Evolutionary conservation across 1,140 invertebrate species (phyloP), one percentile per base, ranked within the genome.

Genomic region (Ceratina calcarata): DNA sequence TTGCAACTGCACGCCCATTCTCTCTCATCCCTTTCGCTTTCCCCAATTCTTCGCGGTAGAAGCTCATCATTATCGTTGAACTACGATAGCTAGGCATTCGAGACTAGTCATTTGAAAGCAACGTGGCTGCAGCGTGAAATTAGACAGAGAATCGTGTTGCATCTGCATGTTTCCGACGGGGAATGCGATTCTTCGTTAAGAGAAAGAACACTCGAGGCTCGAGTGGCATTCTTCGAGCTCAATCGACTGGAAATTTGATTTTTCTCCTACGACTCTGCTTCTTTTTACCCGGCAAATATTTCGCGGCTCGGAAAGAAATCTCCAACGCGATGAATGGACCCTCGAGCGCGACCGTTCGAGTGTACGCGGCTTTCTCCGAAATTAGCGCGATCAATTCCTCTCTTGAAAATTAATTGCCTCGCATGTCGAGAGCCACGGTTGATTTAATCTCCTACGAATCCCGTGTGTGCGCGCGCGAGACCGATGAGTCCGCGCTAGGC

Each of bases 321-420:
- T 58, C 18, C 66, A n/a, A 8, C 16, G n/a, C 58, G 70, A 84
- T 57, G 82, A 75, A 83, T 79, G 70, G 75, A 45, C 81, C 69
- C 82, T 83, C 68, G 57, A 70, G 37, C 22, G 67, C 58, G 51
- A 27, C 45, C 71, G 37, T 45, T 68, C 64, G 78, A 76, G 57
- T 27, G 66, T 45, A 10, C 67, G 49, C 62, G 69, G 27, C 69
- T 60, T 57, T 77, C 64, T 68, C 53, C 73, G 74, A 84, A 84
- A 85, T 81, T 85, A 66, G 78, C 22, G 49, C 78, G 78, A 85
- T 85, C 84, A 84, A 85, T 85, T 84, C 80, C 71, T 71, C 82
- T 72, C 77, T 68, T 55, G 77, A 76, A 55, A 81, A 85, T 85
- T 84, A 85, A 85, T 85, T 70, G 61, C 78, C 71, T 61, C 70